These are phyloP conservation scores for Istiophorus platypterus DNA, from an alignment of 2,113 vertebrate species.

Conservation along the genomic window DNA sequence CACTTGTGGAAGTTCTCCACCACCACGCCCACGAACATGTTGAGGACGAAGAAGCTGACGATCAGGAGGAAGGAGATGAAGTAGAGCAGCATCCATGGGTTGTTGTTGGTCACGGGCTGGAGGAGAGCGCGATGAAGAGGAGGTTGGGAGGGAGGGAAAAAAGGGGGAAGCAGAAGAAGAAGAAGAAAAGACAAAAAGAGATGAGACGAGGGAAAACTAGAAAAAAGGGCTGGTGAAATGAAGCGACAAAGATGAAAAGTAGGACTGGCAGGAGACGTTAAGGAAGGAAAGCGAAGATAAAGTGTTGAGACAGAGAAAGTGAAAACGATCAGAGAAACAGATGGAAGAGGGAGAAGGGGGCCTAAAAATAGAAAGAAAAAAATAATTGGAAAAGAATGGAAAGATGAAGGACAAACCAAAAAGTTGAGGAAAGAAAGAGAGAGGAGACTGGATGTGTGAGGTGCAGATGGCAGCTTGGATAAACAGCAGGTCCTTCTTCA, in stretches of 20 bases:
- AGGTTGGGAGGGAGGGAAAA: background rate
- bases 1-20: conserved; percentile 99
- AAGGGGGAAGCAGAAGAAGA: background rate
- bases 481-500: no score
- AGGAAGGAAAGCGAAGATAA: background rate
- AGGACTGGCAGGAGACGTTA: no score
- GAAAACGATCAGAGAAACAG: no score
- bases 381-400: background rate
- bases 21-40: conserved; percentile 99
- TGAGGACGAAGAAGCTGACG: conserved; percentile 99
- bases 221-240: no score
- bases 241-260: no score
- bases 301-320: background rate
- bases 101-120: conserved; percentile 95
- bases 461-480: background rate
- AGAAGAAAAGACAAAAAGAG: background rate
- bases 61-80: conserved; percentile 99
- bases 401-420: background rate
- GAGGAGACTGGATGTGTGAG: background rate
- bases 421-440: background rate
- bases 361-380: background rate
- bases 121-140: conserved; percentile 12
- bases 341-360: background rate
- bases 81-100: conserved; percentile 98
- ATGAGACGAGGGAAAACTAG: background rate